A percentile compares a stretch with the other conserved stretches of the same genome.
Conservation (phyloP, 1,140 invertebrate genomes). For the Microplitis demolitor region DNA sequence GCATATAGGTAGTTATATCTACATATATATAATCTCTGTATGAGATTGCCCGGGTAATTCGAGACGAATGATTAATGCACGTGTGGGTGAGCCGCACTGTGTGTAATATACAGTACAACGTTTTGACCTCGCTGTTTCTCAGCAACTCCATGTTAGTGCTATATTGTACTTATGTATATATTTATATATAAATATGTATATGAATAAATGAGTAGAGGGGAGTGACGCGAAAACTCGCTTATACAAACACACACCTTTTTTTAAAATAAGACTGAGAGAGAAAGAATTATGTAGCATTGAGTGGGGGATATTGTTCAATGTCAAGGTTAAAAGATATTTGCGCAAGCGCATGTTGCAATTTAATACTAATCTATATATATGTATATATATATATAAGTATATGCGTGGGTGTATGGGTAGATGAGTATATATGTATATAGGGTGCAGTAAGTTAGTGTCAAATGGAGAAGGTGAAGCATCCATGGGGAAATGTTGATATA, state of each 20-base stretch:
- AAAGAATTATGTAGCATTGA: not conserved
- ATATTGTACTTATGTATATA: too few species aligned
- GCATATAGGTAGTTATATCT: not conserved
- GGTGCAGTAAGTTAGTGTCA: not conserved
- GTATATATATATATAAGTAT: not conserved
- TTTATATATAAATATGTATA: not conserved
- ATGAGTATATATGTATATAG: conserved; percentile 26
- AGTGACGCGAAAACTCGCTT: not conserved
- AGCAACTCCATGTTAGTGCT: not conserved
- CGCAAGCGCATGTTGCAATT: conserved; percentile 40
- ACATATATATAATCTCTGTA: conserved; percentile 5
- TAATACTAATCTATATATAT: too few species aligned
- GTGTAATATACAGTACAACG: not conserved
- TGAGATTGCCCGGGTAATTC: conserved; percentile 12
- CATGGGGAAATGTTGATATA: conserved; percentile 18
- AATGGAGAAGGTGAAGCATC: conserved; percentile 17
- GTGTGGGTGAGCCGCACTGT: not conserved
- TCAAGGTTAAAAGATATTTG: conserved; percentile 46
- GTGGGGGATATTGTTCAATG: conserved; percentile 42
- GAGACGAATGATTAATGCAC: conserved; percentile 24
- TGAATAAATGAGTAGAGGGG: not conserved
- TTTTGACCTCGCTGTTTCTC: not conserved
- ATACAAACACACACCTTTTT: not conserved
- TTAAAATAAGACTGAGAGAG: not conserved
- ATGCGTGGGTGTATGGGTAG: conserved; percentile 32